A percentile compares a stretch with the other conserved stretches of the same genome.
These are phyloP conservation scores for Corythornis vintsioides DNA, from an alignment of 2,113 vertebrate genomes.

Conservation along the genomic window DNA sequence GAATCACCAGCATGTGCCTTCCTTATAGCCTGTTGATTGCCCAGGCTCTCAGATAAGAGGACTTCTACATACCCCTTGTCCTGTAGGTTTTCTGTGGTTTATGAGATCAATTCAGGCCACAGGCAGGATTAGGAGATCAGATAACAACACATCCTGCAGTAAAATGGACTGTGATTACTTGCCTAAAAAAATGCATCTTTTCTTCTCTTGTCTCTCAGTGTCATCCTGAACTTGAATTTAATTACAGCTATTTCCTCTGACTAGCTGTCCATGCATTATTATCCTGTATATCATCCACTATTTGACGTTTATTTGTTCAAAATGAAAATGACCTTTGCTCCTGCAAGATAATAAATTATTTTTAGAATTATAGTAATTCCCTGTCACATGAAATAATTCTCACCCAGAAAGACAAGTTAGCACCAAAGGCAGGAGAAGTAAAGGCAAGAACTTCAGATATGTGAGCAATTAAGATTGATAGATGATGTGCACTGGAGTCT, in stretches of 20 bases:
- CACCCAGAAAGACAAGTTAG: background rate
- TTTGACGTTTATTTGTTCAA: slow-evolving; percentile 55
- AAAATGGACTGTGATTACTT: slow-evolving; percentile 18
- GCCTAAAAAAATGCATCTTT: background rate
- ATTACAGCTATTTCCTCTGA: slow-evolving; percentile 37
- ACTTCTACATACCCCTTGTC: background rate
- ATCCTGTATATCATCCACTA: slow-evolving; percentile 10
- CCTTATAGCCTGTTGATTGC: background rate
- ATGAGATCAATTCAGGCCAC: background rate
- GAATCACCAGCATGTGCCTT: background rate
- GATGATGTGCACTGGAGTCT: background rate
- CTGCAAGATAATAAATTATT: slow-evolving; percentile 31
- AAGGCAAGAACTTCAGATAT: background rate
- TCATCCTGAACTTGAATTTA: slow-evolving; percentile 37
- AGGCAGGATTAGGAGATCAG: background rate
- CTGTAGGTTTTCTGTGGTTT: background rate
- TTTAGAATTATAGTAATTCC: slow-evolving; percentile 32
- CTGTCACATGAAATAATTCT: background rate
- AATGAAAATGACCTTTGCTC: slow-evolving; percentile 55
- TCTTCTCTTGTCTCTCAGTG: background rate
- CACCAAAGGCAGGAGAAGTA: background rate
- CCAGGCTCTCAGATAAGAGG: background rate
- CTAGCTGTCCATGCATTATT: slow-evolving; percentile 14
- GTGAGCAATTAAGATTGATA: background rate
- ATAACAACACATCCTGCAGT: background rate